phyloP scores from a whole-genome alignment of 2,797 vertebrate genomes.

The Valencia hispanica region DNA sequence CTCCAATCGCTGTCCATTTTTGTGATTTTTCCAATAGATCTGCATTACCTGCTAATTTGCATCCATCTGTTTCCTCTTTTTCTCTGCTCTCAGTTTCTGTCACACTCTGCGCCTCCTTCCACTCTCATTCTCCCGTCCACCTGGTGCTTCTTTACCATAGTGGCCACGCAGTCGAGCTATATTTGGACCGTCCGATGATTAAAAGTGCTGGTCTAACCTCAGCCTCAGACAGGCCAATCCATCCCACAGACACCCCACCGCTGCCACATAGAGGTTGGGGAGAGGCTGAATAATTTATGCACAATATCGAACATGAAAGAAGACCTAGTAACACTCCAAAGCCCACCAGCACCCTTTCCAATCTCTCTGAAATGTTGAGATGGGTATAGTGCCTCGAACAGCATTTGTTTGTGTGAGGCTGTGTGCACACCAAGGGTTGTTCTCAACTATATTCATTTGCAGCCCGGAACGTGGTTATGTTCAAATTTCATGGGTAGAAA shows the following conservation, averaged over 20 bases:
- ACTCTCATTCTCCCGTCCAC: constrained; percentile 50
- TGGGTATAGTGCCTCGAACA: constrained; percentile 46
- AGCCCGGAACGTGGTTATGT: constrained; percentile 54
- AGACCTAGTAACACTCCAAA: constrained; percentile 76
- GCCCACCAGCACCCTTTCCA: constrained; percentile 63
- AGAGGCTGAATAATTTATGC: constrained; percentile 87
- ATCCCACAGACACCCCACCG: constrained; percentile 81
- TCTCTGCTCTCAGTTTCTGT: constrained; percentile 6
- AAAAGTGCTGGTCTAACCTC: constrained; percentile 84
- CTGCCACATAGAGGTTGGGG: constrained; percentile 70
- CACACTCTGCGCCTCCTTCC: constrained; percentile 30
- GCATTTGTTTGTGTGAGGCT: constrained; percentile 47
- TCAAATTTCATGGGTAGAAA: constrained; percentile 62
- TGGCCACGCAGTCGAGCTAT: constrained; percentile 73
- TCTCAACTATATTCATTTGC: constrained; percentile 36
- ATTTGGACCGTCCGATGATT: constrained; percentile 84
- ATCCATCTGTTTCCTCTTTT: constrained; percentile 15
- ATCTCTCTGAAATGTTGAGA: constrained; percentile 62
- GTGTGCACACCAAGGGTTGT: constrained; percentile 26
- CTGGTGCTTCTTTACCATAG: constrained; percentile 37
- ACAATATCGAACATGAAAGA: constrained; percentile 87
- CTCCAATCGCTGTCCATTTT: constrained; percentile 18
- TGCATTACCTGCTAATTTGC: constrained; percentile 34
- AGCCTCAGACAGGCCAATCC: constrained; percentile 84
- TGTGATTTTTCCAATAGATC: constrained; percentile 37